phyloP scores from a whole-genome alignment of 2,888 invertebrate genomes.

The Morinoia aosen region DNA sequence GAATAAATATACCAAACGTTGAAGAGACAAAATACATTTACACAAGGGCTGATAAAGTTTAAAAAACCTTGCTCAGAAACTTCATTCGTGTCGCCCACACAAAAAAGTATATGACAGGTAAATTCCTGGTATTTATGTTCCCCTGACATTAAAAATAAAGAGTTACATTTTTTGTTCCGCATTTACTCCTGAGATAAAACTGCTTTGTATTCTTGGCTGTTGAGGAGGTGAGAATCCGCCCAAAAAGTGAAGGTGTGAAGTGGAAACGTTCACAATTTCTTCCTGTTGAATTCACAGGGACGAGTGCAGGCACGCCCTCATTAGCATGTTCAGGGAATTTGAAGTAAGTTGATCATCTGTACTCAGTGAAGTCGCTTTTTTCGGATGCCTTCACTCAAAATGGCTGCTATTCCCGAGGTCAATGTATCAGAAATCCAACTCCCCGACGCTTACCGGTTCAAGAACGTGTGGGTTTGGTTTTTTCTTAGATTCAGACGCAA shows the following conservation, averaged over 20 bases:
- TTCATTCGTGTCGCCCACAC: background rate
- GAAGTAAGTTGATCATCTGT: constrained; percentile 42
- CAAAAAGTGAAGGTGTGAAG: constrained; percentile 10
- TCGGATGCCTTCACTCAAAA: constrained; percentile 9
- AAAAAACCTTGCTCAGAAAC: no score
- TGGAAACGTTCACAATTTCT: background rate
- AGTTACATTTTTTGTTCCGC: background rate
- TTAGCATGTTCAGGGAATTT: constrained; percentile 22
- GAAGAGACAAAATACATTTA: background rate
- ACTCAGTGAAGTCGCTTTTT: background rate
- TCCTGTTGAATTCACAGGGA: background rate
- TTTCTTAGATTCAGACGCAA: background rate
- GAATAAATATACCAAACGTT: background rate
- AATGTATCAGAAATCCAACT: background rate
- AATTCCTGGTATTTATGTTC: background rate
- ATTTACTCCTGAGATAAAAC: background rate
- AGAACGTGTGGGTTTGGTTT: background rate
- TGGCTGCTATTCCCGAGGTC: constrained; percentile 17
- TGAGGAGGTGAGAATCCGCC: background rate
- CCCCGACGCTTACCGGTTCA: background rate
- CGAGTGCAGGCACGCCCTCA: background rate
- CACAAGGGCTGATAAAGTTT: no score
- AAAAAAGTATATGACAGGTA: background rate
- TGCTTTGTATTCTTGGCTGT: background rate
- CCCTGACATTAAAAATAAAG: background rate